phyloP scores from a whole-genome alignment of 2,888 invertebrate genomes.

The Zelleria hepariella region DNA sequence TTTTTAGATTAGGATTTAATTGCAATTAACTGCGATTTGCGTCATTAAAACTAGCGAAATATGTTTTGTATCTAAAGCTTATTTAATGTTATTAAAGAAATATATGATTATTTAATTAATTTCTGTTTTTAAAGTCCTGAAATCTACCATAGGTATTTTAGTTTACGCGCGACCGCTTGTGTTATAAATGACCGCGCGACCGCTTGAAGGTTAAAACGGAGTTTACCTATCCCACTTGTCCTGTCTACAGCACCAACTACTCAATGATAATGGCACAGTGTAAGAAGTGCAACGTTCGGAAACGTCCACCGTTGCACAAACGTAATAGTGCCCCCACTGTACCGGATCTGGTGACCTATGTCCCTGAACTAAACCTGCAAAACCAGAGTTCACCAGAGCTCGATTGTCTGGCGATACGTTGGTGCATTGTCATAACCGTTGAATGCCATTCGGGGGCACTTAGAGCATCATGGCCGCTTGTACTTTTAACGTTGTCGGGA shows the following conservation, averaged over 20 bases:
- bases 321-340: neutral
- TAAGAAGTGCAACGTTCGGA: conserved; percentile 7
- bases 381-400: neutral
- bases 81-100: too few species aligned
- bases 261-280: conserved; percentile 3
- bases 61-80: too few species aligned
- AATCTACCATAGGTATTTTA: too few species aligned
- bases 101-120: too few species aligned
- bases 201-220: too few species aligned
- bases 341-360: neutral
- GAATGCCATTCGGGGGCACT: neutral
- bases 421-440: neutral
- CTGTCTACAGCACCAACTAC: neutral
- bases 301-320: conserved; percentile 6
- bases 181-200: too few species aligned
- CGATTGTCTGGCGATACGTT: neutral
- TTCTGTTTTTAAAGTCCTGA: too few species aligned
- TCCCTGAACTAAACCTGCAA: neutral
- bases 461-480: neutral
- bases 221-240: too few species aligned
- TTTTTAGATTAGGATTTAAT: too few species aligned
- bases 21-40: too few species aligned
- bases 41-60: too few species aligned
- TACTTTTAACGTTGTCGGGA: neutral
- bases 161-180: too few species aligned